These are phyloP conservation scores for Polyodon spathula DNA, from an alignment of 2,113 vertebrate genomes.

Conservation along the genomic window DNA sequence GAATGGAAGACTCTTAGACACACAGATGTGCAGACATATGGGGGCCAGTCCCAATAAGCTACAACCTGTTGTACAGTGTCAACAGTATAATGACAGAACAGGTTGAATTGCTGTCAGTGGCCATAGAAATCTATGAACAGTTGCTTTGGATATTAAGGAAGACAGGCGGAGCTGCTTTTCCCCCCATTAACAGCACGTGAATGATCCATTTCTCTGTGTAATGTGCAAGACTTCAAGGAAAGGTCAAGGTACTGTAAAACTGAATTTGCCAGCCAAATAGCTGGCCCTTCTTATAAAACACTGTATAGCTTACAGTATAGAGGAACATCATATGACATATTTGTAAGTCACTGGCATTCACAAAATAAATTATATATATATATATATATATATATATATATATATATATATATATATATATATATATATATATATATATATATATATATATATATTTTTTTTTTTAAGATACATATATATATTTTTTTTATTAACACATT, in stretches of 20 bases:
- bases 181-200: not conserved
- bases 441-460: too few relatives aligned
- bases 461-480: too few relatives aligned
- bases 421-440: too few relatives aligned
- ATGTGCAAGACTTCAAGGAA: not conserved
- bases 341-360: too few relatives aligned
- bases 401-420: too few relatives aligned
- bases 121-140: constrained; percentile 47
- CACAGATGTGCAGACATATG: constrained; percentile 80
- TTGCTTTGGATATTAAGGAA: constrained; percentile 6
- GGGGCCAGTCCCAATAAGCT: constrained; percentile 54
- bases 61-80: constrained; percentile 77
- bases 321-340: too few relatives aligned
- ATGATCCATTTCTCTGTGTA: not conserved
- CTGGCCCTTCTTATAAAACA: not conserved
- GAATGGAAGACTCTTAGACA: constrained; percentile 52
- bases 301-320: not conserved
- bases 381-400: too few relatives aligned
- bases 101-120: constrained; percentile 51
- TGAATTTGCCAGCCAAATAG: not conserved
- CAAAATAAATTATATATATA: too few relatives aligned
- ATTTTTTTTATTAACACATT: not conserved
- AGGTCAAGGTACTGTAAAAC: not conserved
- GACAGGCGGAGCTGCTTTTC: not conserved
- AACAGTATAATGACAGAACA: constrained; percentile 65